Conservation (phyloP, 2,797 vertebrate genomes). For the Sebastes umbrosus region DNA sequence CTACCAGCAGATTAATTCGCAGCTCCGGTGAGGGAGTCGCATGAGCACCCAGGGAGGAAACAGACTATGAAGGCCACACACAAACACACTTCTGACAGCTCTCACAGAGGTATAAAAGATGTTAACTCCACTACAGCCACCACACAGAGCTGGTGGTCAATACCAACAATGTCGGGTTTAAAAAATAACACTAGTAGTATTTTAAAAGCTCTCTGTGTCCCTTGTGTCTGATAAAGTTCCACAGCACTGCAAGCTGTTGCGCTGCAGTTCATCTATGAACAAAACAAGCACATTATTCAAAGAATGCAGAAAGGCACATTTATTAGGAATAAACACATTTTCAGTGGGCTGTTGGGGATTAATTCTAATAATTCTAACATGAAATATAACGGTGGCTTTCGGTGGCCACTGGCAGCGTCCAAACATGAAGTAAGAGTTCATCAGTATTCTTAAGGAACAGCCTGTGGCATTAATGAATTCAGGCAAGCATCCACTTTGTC, state of each 20-base stretch:
- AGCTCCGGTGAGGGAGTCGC: constrained; percentile 32
- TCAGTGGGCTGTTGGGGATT: neutral
- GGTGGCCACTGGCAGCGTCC: constrained; percentile 9
- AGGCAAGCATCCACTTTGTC: constrained; percentile 72
- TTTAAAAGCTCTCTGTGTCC: constrained; percentile 20
- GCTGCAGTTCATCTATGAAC: neutral
- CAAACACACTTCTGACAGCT: constrained; percentile 49
- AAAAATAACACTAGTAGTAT: constrained; percentile 21
- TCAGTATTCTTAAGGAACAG: constrained; percentile 68
- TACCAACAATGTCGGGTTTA: constrained; percentile 36
- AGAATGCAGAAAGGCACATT: neutral
- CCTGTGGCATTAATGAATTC: constrained; percentile 67
- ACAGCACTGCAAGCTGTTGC: constrained; percentile 4
- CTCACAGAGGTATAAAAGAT: constrained; percentile 39
- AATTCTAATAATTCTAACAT: constrained; percentile 13
- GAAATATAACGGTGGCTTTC: constrained; percentile 25
- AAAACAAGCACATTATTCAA: constrained; percentile 17
- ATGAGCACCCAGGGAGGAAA: constrained; percentile 28
- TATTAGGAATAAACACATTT: constrained; percentile 22
- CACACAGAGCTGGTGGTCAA: constrained; percentile 16
- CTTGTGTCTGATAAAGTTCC: neutral
- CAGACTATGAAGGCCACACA: constrained; percentile 45
- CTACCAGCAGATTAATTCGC: constrained; percentile 62
- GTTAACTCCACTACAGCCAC: constrained; percentile 29
- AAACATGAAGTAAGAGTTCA: constrained; percentile 54